phyloP scores from a whole-genome alignment of 2,797 vertebrate species.

The Xiphophorus birchmanni region DNA sequence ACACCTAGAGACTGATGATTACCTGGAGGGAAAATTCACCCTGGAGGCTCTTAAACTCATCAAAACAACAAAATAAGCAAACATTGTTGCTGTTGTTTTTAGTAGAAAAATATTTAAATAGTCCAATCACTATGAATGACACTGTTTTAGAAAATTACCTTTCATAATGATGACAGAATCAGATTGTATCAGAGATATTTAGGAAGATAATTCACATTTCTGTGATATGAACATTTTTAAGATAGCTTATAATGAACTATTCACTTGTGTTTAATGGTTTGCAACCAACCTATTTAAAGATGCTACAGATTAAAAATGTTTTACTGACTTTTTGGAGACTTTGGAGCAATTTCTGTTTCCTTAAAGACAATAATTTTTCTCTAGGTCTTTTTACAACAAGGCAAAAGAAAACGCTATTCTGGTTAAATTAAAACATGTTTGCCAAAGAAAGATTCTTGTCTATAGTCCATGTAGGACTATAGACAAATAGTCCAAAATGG shows the following conservation, averaged over 20 bases:
- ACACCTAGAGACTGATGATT: conserved; percentile 31
- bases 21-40: conserved; percentile 41
- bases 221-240: not conserved
- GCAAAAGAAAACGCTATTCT: not conserved
- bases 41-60: conserved; percentile 31
- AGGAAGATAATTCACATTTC: not conserved
- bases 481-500: not conserved
- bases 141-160: conserved; percentile 13
- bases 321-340: not conserved
- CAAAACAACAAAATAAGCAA: conserved; percentile 29
- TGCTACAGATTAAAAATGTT: not conserved
- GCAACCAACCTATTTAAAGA: not conserved
- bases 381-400: not conserved
- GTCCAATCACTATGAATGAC: conserved; percentile 2
- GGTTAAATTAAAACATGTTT: not conserved
- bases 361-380: not conserved
- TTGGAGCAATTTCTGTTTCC: not conserved
- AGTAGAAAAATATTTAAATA: conserved; percentile 7
- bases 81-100: conserved; percentile 18
- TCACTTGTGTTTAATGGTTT: not conserved
- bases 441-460: not conserved
- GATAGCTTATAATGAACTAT: not conserved
- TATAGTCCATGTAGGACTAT: not conserved
- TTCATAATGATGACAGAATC: not conserved
- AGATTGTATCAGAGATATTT: not conserved